Conservation (phyloP, 2,888 invertebrate genomes). For the Ariolimax columbianus region DNA sequence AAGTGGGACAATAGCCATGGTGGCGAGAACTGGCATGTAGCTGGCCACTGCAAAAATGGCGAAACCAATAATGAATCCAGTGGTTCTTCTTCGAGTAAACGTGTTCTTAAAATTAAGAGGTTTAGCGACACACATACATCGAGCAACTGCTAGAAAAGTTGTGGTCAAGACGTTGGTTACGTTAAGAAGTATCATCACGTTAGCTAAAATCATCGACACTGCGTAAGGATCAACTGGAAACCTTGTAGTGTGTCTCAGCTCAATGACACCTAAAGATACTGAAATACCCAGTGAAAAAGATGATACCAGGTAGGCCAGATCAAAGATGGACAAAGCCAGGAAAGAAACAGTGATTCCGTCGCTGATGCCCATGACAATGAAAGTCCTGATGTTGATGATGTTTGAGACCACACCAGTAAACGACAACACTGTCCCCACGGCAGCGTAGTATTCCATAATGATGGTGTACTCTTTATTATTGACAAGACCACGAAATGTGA, state of each 20-base stretch:
- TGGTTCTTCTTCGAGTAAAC: background rate
- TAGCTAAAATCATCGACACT: background rate
- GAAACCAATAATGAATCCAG: background rate
- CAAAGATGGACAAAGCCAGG: too few relatives aligned
- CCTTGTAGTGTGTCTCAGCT: background rate
- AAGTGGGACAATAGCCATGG: background rate
- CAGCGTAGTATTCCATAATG: background rate
- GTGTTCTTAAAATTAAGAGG: conserved; percentile 32
- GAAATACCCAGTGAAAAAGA: background rate
- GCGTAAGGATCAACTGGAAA: conserved; percentile 13
- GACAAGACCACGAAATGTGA: background rate
- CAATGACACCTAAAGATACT: background rate
- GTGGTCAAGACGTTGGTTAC: too few relatives aligned
- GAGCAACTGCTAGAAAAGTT: too few relatives aligned
- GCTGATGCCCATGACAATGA: background rate
- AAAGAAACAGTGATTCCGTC: conserved; percentile 18
- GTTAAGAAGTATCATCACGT: too few relatives aligned
- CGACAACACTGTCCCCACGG: background rate
- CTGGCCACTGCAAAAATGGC: background rate
- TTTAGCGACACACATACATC: too few relatives aligned
- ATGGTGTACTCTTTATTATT: background rate
- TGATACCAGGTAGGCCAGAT: background rate
- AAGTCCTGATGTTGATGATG: conserved; percentile 30
- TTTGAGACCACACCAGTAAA: conserved; percentile 19
- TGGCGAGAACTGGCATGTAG: conserved; percentile 4